Conservation (phyloP, 1,140 invertebrate species). For the Spodoptera frugiperda region DNA sequence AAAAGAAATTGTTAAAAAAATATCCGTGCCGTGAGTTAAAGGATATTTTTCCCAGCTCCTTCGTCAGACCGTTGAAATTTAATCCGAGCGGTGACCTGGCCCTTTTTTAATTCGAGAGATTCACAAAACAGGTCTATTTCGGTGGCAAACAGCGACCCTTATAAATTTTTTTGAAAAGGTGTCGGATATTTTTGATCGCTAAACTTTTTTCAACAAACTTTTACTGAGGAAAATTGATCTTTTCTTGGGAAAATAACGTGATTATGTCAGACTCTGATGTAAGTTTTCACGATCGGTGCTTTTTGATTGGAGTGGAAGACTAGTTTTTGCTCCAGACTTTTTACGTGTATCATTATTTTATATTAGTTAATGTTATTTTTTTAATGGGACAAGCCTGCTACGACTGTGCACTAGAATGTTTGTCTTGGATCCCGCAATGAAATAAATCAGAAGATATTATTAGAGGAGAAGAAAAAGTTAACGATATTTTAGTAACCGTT, state of each 20-base stretch:
- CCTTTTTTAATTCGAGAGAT: slow-evolving; percentile 55
- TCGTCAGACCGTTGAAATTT: slow-evolving; percentile 50
- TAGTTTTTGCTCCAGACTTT: too few species aligned
- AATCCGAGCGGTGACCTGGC: slow-evolving; percentile 49
- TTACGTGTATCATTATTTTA: too few species aligned
- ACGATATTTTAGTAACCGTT: too few species aligned
- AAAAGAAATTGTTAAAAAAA: slow-evolving; percentile 13
- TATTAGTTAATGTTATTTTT: too few species aligned
- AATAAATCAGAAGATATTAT: too few species aligned
- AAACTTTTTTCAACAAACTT: slow-evolving; percentile 41
- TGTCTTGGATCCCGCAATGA: too few species aligned
- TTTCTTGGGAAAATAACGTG: slow-evolving; percentile 19
- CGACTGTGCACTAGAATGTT: too few species aligned
- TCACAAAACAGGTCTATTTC: slow-evolving; percentile 50
- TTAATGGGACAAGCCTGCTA: too few species aligned
- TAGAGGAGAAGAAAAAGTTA: too few species aligned
- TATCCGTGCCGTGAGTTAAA: background rate
- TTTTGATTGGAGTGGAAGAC: too few species aligned
- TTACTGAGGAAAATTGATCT: slow-evolving; percentile 27
- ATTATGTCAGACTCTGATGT: background rate
- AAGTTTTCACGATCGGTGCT: too few species aligned
- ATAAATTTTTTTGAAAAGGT: slow-evolving; percentile 45
- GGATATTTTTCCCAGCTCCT: slow-evolving; percentile 28
- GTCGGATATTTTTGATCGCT: slow-evolving; percentile 29
- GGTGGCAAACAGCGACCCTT: slow-evolving; percentile 33